Evolutionary conservation across 2,113 vertebrate genomes (phyloP), one percentile per base, ranked within the genome.

Genomic region (Chelonoidis abingdonii): DNA sequence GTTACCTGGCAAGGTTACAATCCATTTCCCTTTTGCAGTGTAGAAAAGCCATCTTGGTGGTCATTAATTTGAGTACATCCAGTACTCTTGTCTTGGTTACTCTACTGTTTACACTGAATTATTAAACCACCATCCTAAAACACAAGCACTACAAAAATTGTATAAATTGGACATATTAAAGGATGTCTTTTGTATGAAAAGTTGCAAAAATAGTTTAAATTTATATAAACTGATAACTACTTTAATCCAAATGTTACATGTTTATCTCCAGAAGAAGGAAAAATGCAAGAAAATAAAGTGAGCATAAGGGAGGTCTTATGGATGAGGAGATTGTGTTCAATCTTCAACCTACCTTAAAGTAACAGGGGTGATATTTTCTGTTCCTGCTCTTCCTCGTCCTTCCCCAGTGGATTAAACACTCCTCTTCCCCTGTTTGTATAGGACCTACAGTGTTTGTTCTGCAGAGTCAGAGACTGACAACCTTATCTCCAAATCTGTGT

Each of bases 371-470:
- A 6, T 87, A 2, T 3, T 65, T 21, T 83, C 29, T 53, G 27
- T 52, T 72, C 52, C 52, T 6, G 41, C 49, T 85, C 27, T 84
- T 69, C 31, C 10, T 13, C 16, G 21, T 21, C n/a, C 38, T 5
- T 2, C n/a, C 17, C 65, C 65, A 14, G 50, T 16, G 50, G 50
- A 21, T 41, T 25, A 44, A 41, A 24, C 29, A 31, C n/a, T 25
- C 21, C 22, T 41, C 38, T 21, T 76, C 21, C 22, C 47, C 24
- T 83, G 79, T 94, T 91, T 62, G 5, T 22, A 22, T 31, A 47
- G 85, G 88, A 41, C 8, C 38, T 54, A 83, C 91, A 81, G 1
- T 87, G 11, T 93, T 79, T 89, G 93, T 94, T n/a, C 88, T 59
- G 24, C 17, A n/a, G 31, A 76, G 49, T 82, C 82, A 80, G 90